Percentiles rank a stretch among this genome's conserved stretches.
Conservation (phyloP, 2,113 vertebrate genomes). For the Hucho hucho region DNA sequence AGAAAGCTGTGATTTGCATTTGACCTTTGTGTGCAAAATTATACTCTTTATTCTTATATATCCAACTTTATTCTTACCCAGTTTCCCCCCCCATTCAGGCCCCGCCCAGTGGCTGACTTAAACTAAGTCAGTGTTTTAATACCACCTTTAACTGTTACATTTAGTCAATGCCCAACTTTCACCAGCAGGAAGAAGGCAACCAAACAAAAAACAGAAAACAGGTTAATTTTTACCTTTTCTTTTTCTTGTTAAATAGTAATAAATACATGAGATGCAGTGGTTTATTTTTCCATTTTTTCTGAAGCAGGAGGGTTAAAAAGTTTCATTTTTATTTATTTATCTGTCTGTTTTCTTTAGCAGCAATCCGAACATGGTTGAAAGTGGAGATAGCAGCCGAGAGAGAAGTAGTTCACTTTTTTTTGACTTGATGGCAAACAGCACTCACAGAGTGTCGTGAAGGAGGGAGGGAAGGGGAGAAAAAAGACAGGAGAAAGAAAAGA, state of each 20-base stretch:
- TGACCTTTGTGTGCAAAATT: slow-evolving; percentile 78
- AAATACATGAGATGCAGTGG: slow-evolving; percentile 87
- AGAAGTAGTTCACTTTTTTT: slow-evolving; percentile 67
- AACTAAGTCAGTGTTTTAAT: slow-evolving; percentile 40
- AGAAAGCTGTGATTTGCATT: slow-evolving; percentile 63
- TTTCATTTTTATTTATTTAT: slow-evolving; percentile 78
- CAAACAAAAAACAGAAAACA: slow-evolving; percentile 79
- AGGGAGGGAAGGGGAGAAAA: slow-evolving; percentile 53
- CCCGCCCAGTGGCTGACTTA: slow-evolving; percentile 65
- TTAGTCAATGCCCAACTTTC: slow-evolving; percentile 77
- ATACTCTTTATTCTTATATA: slow-evolving; percentile 79
- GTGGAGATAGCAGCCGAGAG: slow-evolving; percentile 81
- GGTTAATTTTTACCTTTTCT: slow-evolving; percentile 76
- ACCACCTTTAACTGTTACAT: slow-evolving; percentile 76
- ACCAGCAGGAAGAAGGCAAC: slow-evolving; percentile 78
- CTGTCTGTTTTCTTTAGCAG: slow-evolving; percentile 83
- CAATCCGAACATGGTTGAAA: slow-evolving; percentile 80
- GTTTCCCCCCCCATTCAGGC: slow-evolving; percentile 59
- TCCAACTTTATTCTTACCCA: slow-evolving; percentile 70
- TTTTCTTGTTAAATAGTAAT: slow-evolving; percentile 86
- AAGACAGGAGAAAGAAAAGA: slow-evolving; percentile 36
- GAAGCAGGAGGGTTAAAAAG: slow-evolving; percentile 83
- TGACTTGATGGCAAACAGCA: slow-evolving; percentile 74
- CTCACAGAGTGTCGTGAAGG: slow-evolving; percentile 56
- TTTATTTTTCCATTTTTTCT: slow-evolving; percentile 80